A percentile compares a stretch with the other conserved stretches of the same genome.
Evolutionary conservation across 1,140 invertebrate genomes (phyloP).

Genomic region (Caenorhabditis inopinata): DNA sequence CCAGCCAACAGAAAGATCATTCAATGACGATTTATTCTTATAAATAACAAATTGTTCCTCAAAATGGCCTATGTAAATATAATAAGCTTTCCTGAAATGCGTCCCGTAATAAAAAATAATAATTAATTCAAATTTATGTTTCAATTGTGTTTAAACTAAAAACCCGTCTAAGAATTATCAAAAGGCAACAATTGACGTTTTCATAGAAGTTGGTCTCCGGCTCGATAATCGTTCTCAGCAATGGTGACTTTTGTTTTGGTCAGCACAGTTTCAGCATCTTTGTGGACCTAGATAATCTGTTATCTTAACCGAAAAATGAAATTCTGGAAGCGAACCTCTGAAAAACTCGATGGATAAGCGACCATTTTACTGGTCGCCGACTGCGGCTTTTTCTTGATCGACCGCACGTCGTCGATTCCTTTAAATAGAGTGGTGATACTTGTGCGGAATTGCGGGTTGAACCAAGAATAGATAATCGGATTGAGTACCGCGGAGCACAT

Average conservation of each 20-base stretch:
- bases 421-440: conserved; percentile 47
- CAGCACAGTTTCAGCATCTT: neutral
- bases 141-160: neutral
- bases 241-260: neutral
- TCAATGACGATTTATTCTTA: neutral
- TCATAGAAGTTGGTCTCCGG: conserved; percentile 8
- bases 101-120: no score
- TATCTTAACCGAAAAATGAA: no score
- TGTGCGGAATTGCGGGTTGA: conserved; percentile 67
- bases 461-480: conserved; percentile 71
- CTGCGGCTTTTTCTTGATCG: conserved; percentile 2
- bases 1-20: neutral
- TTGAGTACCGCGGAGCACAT: conserved; percentile 71
- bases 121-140: no score
- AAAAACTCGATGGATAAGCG: neutral
- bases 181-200: neutral
- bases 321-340: neutral
- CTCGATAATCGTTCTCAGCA: conserved; percentile 24
- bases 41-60: neutral
- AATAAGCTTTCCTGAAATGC: no score
- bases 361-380: conserved; percentile 3
- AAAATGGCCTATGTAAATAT: no score
- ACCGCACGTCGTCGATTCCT: neutral
- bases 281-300: neutral
- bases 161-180: neutral